phyloP scores from a whole-genome alignment of 2,113 vertebrate genomes.

The Corythornis cristatus region DNA sequence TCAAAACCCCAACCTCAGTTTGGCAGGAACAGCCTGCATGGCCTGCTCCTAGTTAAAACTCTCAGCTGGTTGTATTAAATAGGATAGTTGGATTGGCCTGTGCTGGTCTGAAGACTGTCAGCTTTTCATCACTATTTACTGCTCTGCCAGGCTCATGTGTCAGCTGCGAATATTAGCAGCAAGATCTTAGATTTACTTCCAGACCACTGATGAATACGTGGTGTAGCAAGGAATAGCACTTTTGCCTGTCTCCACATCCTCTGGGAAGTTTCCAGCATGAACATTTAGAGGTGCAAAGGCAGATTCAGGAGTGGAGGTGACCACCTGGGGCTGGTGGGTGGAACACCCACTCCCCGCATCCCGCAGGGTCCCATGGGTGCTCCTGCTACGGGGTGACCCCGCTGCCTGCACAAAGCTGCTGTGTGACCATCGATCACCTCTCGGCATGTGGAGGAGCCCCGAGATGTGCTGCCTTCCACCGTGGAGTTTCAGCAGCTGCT shows the following conservation, averaged over 20 bases:
- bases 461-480: background rate
- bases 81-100: background rate
- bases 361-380: background rate
- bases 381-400: background rate
- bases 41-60: conserved; percentile 25
- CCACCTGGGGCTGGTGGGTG: fast-evolving
- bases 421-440: background rate
- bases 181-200: background rate
- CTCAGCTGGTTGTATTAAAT: conserved; percentile 41
- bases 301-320: fast-evolving
- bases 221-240: background rate
- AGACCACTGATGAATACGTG: background rate
- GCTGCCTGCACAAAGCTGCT: background rate
- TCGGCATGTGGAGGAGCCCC: background rate
- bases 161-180: conserved; percentile 23
- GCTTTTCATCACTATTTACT: conserved; percentile 30
- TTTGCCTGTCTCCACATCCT: background rate
- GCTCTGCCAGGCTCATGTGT: conserved; percentile 39
- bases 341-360: too few relatives aligned
- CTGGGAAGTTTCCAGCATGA: fast-evolving
- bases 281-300: fast-evolving
- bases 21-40: conserved; percentile 45
- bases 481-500: background rate
- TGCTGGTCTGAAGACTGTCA: background rate
- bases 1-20: background rate